phyloP scores from a whole-genome alignment of 2,797 vertebrate species.

The Pempheris klunzingeri region DNA sequence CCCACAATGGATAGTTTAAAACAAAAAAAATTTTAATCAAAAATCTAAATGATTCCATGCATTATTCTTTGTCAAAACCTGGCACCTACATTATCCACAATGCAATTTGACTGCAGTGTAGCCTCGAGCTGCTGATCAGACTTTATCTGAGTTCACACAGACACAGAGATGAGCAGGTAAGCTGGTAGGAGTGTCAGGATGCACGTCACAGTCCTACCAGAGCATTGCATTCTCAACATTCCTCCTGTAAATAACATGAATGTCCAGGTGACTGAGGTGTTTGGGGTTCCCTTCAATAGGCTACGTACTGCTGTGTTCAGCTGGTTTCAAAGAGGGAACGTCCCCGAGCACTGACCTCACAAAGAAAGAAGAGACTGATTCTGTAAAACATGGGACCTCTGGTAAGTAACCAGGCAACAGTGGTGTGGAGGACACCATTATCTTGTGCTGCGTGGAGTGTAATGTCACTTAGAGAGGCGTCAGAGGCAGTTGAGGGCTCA shows the following conservation, averaged over 20 bases:
- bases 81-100: not conserved
- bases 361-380: slow-evolving; percentile 10
- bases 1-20: not conserved
- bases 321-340: not conserved
- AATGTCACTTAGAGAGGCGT: not conserved
- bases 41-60: too few species aligned
- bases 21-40: not conserved
- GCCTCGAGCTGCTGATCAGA: too few species aligned
- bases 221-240: not conserved
- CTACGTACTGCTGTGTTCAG: not conserved
- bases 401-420: not conserved
- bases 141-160: not conserved
- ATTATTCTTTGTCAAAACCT: not conserved
- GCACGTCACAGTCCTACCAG: too few species aligned
- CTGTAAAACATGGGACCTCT: not conserved
- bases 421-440: not conserved
- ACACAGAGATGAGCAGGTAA: not conserved
- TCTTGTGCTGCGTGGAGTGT: not conserved
- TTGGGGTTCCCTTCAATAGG: not conserved
- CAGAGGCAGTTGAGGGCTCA: not conserved
- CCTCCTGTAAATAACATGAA: not conserved
- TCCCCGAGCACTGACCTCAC: not conserved
- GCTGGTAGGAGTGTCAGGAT: too few species aligned
- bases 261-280: not conserved
- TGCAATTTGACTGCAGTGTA: not conserved